A percentile compares a stretch with the other conserved stretches of the same genome.
Evolutionary conservation across 2,797 vertebrate species (phyloP).

Genomic region (Lagorchestes hirsutus): DNA sequence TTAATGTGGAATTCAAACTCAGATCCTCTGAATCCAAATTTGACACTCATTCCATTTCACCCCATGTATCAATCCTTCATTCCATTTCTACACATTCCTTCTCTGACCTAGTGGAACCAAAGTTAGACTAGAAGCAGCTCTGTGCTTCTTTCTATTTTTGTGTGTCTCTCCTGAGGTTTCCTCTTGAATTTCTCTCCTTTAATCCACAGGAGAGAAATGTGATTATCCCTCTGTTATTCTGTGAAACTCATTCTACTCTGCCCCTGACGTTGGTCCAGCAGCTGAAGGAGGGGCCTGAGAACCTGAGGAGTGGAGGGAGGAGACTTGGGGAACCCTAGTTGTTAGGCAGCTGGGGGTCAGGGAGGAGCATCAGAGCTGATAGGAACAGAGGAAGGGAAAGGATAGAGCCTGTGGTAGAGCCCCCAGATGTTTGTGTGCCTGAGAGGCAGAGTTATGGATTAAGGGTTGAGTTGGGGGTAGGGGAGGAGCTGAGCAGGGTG

Average conservation of each 20-base stretch:
- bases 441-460: slow-evolving; percentile 19
- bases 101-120: neutral
- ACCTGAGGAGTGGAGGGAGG: neutral
- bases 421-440: slow-evolving; percentile 9
- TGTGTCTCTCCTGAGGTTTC: neutral
- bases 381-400: slow-evolving; percentile 3
- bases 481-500: neutral
- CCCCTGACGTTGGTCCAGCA: neutral
- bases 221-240: slow-evolving; percentile 14
- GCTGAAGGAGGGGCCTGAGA: neutral
- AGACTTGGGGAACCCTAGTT: neutral
- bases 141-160: neutral
- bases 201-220: neutral
- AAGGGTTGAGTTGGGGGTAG: neutral
- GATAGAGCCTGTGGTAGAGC: neutral
- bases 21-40: neutral
- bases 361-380: neutral
- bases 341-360: neutral
- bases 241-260: neutral
- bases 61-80: neutral
- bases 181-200: neutral
- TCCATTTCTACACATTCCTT: neutral
- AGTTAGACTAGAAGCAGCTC: neutral
- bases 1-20: neutral
- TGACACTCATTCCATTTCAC: neutral